Evolutionary conservation across 2,797 vertebrate species (phyloP).

Genomic region (Danio tinwini): DNA sequence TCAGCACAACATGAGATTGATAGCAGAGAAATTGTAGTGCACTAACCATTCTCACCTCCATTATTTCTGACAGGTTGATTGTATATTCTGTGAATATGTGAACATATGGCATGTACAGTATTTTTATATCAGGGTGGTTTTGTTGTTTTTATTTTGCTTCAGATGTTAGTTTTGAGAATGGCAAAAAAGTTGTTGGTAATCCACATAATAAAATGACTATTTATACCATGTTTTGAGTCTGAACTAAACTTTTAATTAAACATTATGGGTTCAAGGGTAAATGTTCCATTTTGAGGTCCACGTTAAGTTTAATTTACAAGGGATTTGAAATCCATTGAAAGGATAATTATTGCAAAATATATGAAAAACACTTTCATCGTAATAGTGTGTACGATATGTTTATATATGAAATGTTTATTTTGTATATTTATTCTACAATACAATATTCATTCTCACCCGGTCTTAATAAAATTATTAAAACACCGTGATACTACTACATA

Average conservation of each 20-base stretch:
- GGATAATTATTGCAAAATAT: no score
- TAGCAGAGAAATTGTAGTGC: conserved; percentile 4
- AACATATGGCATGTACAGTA: conserved; percentile 60
- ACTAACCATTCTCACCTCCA: conserved; percentile 36
- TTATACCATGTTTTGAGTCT: conserved; percentile 1
- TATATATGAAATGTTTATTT: no score
- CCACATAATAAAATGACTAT: conserved; percentile 17
- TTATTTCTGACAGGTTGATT: conserved; percentile 11
- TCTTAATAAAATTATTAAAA: no score
- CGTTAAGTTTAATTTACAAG: no score
- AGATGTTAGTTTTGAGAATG: conserved; percentile 21
- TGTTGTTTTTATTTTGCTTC: background rate
- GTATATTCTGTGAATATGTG: conserved; percentile 56
- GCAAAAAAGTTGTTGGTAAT: conserved; percentile 3
- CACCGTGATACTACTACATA: no score
- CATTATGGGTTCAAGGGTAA: background rate
- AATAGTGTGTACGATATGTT: no score
- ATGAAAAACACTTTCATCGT: no score
- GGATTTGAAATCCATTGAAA: no score
- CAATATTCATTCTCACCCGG: no score
- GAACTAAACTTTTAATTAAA: no score
- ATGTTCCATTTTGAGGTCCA: background rate
- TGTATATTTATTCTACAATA: no score
- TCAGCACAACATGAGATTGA: conserved; percentile 1
- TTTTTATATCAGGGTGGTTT: conserved; percentile 55